phyloP scores from a whole-genome alignment of 2,797 vertebrate genomes.

The Urosaurus nigricauda region DNA sequence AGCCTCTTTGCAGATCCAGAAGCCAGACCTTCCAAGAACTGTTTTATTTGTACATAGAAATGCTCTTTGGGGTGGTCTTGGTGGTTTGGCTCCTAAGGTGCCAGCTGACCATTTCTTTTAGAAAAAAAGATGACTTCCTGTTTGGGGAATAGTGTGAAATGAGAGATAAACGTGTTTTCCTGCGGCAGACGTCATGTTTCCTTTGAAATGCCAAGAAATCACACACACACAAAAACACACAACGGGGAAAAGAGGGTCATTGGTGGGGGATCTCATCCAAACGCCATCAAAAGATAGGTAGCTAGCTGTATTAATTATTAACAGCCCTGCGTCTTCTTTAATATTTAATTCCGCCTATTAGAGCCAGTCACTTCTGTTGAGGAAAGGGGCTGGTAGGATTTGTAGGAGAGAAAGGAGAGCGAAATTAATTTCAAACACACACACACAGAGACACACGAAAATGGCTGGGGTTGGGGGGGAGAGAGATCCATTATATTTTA shows the following conservation, averaged over 20 bases:
- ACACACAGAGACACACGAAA: neutral
- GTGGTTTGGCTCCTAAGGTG: neutral
- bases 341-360: conserved; percentile 82
- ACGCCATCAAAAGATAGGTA: conserved; percentile 70
- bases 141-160: conserved; percentile 5
- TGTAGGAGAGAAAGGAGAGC: conserved; percentile 60
- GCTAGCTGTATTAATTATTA: conserved; percentile 81
- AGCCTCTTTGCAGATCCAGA: conserved; percentile 9
- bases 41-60: conserved; percentile 11
- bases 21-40: neutral
- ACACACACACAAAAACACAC: conserved; percentile 46
- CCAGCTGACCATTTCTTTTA: conserved; percentile 3
- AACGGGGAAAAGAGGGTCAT: conserved; percentile 6
- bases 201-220: conserved; percentile 36
- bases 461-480: neutral
- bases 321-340: conserved; percentile 78
- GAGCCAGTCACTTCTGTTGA: conserved; percentile 74
- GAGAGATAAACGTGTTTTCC: conserved; percentile 4
- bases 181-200: conserved; percentile 22
- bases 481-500: conserved; percentile 61
- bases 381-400: conserved; percentile 70
- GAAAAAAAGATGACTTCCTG: conserved; percentile 1
- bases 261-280: conserved; percentile 40
- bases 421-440: conserved; percentile 38
- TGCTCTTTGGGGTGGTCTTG: neutral